Conservation (phyloP, 2,113 vertebrate species). For the Nothocercus julius region DNA sequence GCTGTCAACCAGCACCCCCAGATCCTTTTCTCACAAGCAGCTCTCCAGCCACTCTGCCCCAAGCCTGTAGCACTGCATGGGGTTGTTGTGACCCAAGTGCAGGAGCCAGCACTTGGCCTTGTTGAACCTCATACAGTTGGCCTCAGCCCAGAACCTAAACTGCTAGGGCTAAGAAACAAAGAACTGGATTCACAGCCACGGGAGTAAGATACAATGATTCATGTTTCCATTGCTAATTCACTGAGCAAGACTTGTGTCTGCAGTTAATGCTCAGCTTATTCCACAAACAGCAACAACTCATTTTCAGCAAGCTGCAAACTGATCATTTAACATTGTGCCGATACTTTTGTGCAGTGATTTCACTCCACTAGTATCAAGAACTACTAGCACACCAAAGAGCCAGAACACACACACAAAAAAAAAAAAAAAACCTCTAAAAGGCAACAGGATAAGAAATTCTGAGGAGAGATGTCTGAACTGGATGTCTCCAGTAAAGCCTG, state of each 20-base stretch:
- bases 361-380: not conserved
- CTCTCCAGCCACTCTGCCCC: no score
- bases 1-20: no score
- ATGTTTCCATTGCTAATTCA: not conserved
- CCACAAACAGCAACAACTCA: not conserved
- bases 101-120: no score
- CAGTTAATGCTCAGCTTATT: not conserved
- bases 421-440: not conserved
- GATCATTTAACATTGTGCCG: rapidly evolving
- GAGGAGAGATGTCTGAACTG: not conserved
- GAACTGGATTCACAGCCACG: not conserved
- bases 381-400: not conserved
- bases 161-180: not conserved
- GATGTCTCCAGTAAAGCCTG: no score
- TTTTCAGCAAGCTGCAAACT: not conserved
- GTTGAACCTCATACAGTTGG: no score
- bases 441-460: not conserved
- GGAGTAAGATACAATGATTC: not conserved
- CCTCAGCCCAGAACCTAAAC: not conserved
- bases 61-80: no score
- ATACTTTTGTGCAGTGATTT: not conserved
- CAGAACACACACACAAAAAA: no score
- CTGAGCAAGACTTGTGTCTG: no score
- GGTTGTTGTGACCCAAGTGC: no score
- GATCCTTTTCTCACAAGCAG: no score